Evolutionary conservation across 1,140 invertebrate species (phyloP), one percentile per base, ranked within the genome.

Genomic region (Chironomus tepperi): DNA sequence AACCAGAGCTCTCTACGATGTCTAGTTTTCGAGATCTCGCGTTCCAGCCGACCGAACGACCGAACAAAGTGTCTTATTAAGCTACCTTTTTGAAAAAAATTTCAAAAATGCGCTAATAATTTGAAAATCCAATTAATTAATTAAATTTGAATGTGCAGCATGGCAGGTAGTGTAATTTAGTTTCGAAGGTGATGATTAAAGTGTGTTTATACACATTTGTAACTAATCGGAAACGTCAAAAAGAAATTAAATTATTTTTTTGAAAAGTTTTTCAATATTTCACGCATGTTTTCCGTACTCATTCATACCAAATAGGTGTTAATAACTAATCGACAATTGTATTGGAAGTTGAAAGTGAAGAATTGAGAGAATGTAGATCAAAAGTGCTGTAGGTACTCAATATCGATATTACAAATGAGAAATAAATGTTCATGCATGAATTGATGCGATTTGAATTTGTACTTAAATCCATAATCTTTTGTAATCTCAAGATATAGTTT

Each of bases 211-310:
- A 57, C n/a, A n/a, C 12, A n/a, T 47, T 47, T 10, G 43, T 57
- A 57, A 57, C 47, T 57, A 57, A 57, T 57, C 47, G 47, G 47
- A 57, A 57, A 57, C 12, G 12, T 57, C 47, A 57, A 57, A 57
- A 57, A 47, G 43, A 47, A 47, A 47, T 3, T 47, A 3, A 34
- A 34, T 34, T 34, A 34, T 34, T 34, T 34, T 34, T 34, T 34
- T 5, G 24, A 34, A 34, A 34, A 34, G 24, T 34, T 57, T 57
- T 57, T 57, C 12, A 57, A 57, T 57, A 57, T 57, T 57, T 57
- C 47, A 57, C 47, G 47, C 47, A 57, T 57, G 47, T 57, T 57
- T 57, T n/a, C n/a, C 47, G 12, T 12, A 57, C 12, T 57, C 47
- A 57, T 57, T 57, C n/a, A 34, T 34, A 5, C 24, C 24, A 57